phyloP scores from a whole-genome alignment of 2,113 vertebrate genomes.

The Candoia aspera region DNA sequence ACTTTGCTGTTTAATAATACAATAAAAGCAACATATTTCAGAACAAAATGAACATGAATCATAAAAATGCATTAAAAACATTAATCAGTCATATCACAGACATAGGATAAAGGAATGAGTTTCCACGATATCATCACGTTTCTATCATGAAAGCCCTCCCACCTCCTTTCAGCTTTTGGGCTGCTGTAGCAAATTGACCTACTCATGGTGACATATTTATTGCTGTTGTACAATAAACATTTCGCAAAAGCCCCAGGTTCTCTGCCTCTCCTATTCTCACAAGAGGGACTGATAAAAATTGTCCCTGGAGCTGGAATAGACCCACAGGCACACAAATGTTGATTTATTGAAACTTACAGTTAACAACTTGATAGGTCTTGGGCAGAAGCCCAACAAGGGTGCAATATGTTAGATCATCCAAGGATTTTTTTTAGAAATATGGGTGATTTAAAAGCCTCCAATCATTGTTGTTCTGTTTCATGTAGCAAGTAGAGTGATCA shows the following conservation, averaged over 20 bases:
- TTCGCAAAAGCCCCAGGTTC: not conserved
- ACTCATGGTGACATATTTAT: not conserved
- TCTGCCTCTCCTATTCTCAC: not conserved
- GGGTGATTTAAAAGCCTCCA: not conserved
- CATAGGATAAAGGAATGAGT: not conserved
- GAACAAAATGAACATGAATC: not conserved
- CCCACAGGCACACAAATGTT: not conserved
- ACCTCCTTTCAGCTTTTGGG: not conserved
- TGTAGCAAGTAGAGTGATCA: not conserved
- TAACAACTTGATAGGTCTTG: not conserved
- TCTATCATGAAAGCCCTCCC: not conserved
- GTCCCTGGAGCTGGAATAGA: not conserved
- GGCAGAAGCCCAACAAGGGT: not conserved
- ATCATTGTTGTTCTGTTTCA: not conserved
- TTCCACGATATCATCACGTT: not conserved
- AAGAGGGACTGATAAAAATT: not conserved
- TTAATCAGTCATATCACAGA: not conserved
- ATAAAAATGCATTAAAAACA: not conserved
- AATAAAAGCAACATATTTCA: not conserved
- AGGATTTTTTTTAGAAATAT: not conserved
- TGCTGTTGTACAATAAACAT: not conserved
- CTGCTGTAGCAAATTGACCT: not conserved
- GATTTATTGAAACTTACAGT: not conserved
- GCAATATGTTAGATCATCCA: not conserved
- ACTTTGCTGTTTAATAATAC: not conserved